Conservation (phyloP, 1,140 invertebrate genomes). For the Aphelenchoides besseyi region DNA sequence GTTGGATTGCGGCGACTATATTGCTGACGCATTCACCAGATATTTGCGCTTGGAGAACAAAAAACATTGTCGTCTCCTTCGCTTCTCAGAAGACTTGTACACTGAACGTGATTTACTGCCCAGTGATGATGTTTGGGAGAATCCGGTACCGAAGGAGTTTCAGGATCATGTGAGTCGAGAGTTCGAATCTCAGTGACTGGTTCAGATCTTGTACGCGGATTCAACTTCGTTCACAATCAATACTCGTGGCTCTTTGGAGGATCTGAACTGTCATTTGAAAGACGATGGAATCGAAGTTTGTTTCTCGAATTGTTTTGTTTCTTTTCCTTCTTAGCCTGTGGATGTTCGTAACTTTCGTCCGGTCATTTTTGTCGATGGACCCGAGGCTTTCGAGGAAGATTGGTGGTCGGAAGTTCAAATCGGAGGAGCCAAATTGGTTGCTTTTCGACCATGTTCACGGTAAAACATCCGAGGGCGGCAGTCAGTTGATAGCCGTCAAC, state of each 20-base stretch:
- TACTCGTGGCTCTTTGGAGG: constrained; percentile 69
- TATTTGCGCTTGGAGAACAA: constrained; percentile 35
- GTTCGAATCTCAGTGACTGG: too few species aligned
- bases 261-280: constrained; percentile 68
- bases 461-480: constrained; percentile 2
- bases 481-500: too few species aligned
- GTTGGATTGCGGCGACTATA: constrained; percentile 49
- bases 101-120: constrained; percentile 34
- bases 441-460: constrained; percentile 50
- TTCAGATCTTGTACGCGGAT: constrained; percentile 69
- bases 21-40: constrained; percentile 35
- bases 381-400: constrained; percentile 69
- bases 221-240: constrained; percentile 68
- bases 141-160: constrained; percentile 33
- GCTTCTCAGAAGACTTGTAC: constrained; percentile 32
- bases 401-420: constrained; percentile 47
- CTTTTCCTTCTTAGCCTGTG: constrained; percentile 61
- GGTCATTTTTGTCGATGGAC: constrained; percentile 71
- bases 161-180: constrained; percentile 44
- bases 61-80: constrained; percentile 34
- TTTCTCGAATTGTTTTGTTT: not conserved
- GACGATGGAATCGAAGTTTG: constrained; percentile 26
- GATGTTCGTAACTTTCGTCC: constrained; percentile 69
- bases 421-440: constrained; percentile 49
- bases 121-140: constrained; percentile 26